Evolutionary conservation across 2,888 invertebrate species (phyloP), one percentile per base, ranked within the genome.

Genomic region (Drosophila meridiana): DNA sequence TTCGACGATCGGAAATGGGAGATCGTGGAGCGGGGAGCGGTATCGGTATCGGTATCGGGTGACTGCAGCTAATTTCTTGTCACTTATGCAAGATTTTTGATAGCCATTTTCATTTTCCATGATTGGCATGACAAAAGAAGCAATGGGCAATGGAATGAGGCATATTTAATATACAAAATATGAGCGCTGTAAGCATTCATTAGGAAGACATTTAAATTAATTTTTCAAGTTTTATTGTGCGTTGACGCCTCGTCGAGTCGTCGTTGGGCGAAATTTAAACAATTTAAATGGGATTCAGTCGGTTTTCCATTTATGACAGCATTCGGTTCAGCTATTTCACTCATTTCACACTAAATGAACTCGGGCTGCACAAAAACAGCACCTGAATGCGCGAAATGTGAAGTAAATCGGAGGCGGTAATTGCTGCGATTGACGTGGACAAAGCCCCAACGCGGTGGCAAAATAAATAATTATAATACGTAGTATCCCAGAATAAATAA

Each of bases 151-250:
- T 36, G 8, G 34, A 30, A 34, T 32, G 34, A 28, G 55, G 36
- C 53, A 50, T 45, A 11, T 58, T n/a, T 40, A 47, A 47, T 53
- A 64, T 66, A 71, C 45, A 66, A 78, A 78, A 72, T 87, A 82
- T 82, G 80, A 84, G 38, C 42, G 75, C 81, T 74, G 78, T 78
- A 78, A 74, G 65, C 88, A 79, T 74, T 85, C 83, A 90, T 87
- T 87, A 87, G 71, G 65, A 70, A 82, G 77, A 85, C 89, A 83
- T 87, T 90, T 87, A 90, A 90, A 90, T 90, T 88, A 89, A 89
- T 90, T 86, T 90, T 69, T 50, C 50, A 71, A 57, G 73, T 76
- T 79, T 78, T 82, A 76, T 73, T 58, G 61, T 34, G 53, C 48
- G 47, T 40, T 45, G 58, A 57, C 52, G 73, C 32, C 63, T 59